Percentiles rank a stretch among this genome's conserved stretches.
Conservation (phyloP, 2,888 invertebrate genomes). For the Mystacides longicornis region DNA sequence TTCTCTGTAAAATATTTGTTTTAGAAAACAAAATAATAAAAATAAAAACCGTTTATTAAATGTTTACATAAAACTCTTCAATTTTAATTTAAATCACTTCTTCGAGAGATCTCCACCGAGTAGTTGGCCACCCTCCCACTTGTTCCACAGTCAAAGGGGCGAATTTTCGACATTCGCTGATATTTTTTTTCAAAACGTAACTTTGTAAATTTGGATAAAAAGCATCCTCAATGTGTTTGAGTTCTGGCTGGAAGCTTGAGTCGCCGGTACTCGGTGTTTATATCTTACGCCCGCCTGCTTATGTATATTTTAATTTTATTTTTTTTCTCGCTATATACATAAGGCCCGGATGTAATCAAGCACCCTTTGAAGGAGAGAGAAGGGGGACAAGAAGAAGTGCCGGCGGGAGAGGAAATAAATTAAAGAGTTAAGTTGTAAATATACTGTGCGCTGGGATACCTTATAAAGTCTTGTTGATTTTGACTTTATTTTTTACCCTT, state of each 20-base stretch:
- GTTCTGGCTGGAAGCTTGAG: too few relatives aligned
- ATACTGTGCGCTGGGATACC: too few relatives aligned
- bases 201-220: neutral
- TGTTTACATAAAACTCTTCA: conserved; percentile 8
- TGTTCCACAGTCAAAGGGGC: conserved; percentile 13
- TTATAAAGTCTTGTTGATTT: neutral
- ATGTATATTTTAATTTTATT: conserved; percentile 16
- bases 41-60: conserved; percentile 11
- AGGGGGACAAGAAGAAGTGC: conserved; percentile 24
- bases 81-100: conserved; percentile 8
- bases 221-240: neutral
- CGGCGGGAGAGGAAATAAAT: conserved; percentile 19
- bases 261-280: too few relatives aligned
- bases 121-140: too few relatives aligned
- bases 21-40: too few relatives aligned
- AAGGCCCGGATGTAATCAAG: conserved; percentile 26
- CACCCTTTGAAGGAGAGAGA: conserved; percentile 24
- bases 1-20: too few relatives aligned
- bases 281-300: conserved; percentile 5
- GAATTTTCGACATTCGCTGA: conserved; percentile 4
- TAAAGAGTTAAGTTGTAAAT: conserved; percentile 25
- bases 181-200: conserved; percentile 8
- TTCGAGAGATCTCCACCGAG: neutral
- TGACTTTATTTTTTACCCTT: neutral
- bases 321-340: conserved; percentile 23